Conservation (phyloP, 2,888 invertebrate genomes). For the Oscheius myriophilus region DNA sequence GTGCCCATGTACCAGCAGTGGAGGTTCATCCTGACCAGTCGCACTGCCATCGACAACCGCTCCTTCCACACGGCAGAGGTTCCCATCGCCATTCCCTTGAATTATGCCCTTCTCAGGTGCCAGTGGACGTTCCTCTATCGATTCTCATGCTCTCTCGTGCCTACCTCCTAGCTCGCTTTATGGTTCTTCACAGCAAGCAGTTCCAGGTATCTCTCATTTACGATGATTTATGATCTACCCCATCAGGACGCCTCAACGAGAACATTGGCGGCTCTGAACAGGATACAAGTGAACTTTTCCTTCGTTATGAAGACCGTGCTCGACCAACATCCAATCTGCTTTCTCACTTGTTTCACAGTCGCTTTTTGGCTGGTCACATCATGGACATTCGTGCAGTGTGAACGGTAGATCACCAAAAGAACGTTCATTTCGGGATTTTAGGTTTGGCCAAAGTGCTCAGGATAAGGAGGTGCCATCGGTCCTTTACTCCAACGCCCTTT, state of each 20-base stretch:
- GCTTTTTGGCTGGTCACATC: constrained; percentile 99
- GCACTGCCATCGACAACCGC: constrained; percentile 24
- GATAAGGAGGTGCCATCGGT: constrained; percentile 59
- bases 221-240: neutral
- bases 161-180: constrained; percentile 98
- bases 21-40: constrained; percentile 45
- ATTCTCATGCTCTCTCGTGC: constrained; percentile 98
- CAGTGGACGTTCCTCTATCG: constrained; percentile 95
- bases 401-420: constrained; percentile 79
- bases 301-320: constrained; percentile 97
- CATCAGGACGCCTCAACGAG: constrained; percentile 88
- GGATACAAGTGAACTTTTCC: constrained; percentile 89
- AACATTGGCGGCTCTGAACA: constrained; percentile 71
- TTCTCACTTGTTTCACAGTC: constrained; percentile 97
- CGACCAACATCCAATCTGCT: constrained; percentile 98
- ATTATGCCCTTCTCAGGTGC: constrained; percentile 77
- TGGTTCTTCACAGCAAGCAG: constrained; percentile 98
- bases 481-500: constrained; percentile 68
- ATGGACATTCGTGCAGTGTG: constrained; percentile 97
- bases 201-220: constrained; percentile 76
- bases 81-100: neutral
- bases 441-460: constrained; percentile 46
- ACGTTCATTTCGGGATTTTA: constrained; percentile 6
- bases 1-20: constrained; percentile 48
- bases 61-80: constrained; percentile 27